These are phyloP conservation scores for Chrysomela aeneicollis DNA, from an alignment of 2,888 invertebrate genomes.

Conservation along the genomic window DNA sequence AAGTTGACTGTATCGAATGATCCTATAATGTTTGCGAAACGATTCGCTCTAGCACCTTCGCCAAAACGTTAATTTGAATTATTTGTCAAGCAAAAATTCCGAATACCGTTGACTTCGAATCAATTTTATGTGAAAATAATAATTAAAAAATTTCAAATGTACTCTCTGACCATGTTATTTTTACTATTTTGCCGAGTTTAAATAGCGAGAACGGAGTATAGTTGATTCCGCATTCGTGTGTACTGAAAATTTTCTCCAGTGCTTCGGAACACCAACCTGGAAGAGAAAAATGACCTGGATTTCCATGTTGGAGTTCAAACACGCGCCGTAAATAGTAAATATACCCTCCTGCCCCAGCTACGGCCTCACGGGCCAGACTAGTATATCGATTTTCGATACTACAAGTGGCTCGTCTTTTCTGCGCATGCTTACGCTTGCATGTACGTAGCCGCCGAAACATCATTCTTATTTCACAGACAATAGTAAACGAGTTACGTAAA, in stretches of 20 bases:
- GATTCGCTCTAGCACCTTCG: too few relatives aligned
- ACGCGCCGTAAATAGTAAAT: constrained; percentile 13
- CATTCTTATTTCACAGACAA: not conserved
- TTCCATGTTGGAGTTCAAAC: not conserved
- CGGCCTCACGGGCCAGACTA: constrained; percentile 37
- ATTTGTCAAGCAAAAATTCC: too few relatives aligned
- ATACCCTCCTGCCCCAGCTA: constrained; percentile 1
- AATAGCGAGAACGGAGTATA: too few relatives aligned
- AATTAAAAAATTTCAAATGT: too few relatives aligned
- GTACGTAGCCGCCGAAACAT: constrained; percentile 7
- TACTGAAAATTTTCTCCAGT: not conserved
- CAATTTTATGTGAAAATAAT: too few relatives aligned
- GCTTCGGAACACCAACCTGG: not conserved
- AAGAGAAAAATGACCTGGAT: not conserved
- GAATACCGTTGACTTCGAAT: too few relatives aligned
- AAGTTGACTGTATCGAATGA: too few relatives aligned
- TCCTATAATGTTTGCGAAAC: too few relatives aligned
- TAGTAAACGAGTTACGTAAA: too few relatives aligned
- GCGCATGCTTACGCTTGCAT: constrained; percentile 38
- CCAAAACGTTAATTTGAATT: too few relatives aligned
- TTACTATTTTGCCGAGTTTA: too few relatives aligned
- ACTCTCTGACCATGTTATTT: too few relatives aligned
- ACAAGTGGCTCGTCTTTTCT: constrained; percentile 36
- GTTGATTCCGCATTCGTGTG: not conserved
- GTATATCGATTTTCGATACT: constrained; percentile 50